A percentile compares a stretch with the other conserved stretches of the same genome.
These are phyloP conservation scores for Pterocles gutturalis DNA, from an alignment of 2,113 vertebrate species.

Conservation along the genomic window DNA sequence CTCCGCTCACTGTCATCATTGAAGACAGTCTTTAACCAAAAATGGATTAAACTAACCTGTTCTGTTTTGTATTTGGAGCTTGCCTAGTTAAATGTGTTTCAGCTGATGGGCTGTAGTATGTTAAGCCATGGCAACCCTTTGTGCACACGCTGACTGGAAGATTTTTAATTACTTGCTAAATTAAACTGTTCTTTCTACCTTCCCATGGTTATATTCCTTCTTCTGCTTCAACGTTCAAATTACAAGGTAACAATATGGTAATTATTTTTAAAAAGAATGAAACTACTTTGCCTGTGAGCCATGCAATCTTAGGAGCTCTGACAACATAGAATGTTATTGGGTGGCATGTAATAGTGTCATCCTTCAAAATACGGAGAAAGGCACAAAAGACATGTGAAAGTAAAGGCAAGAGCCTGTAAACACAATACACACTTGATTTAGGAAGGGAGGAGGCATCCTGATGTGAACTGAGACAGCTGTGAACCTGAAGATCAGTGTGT, in stretches of 20 bases:
- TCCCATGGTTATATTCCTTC: background rate
- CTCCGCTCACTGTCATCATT: background rate
- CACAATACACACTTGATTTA: background rate
- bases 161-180: slow-evolving; percentile 24
- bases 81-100: background rate
- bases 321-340: background rate
- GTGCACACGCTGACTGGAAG: background rate
- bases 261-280: background rate
- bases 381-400: background rate
- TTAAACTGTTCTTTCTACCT: background rate
- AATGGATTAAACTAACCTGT: background rate
- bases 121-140: background rate
- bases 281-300: background rate
- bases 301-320: background rate
- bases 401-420: background rate
- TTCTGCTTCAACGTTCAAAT: background rate
- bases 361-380: background rate
- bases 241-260: background rate
- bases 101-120: background rate
- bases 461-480: background rate
- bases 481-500: background rate
- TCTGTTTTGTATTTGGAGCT: background rate
- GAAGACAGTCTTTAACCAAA: background rate
- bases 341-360: background rate
- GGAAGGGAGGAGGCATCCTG: background rate